These are phyloP conservation scores for Tolmerus cingulatus DNA, from an alignment of 2,888 invertebrate genomes.

Conservation along the genomic window DNA sequence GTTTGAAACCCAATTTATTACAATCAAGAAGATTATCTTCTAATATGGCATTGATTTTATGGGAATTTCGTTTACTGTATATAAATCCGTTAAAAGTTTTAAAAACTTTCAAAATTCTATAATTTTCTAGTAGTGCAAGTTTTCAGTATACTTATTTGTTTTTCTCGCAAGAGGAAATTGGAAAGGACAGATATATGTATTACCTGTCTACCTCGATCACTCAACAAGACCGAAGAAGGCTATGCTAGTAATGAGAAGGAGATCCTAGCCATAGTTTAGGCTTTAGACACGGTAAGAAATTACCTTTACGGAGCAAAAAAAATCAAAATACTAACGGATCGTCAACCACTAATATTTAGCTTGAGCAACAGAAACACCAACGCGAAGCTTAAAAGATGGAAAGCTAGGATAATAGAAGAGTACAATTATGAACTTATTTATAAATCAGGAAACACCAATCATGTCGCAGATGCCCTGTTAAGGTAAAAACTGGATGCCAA, in stretches of 20 bases:
- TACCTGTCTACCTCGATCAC: background rate
- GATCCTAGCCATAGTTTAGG: background rate
- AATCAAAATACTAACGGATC: background rate
- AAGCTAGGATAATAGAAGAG: background rate
- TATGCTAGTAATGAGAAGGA: background rate
- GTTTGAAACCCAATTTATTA: no score
- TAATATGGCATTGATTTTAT: no score
- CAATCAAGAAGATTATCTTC: no score
- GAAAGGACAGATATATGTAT: background rate
- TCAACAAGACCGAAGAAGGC: background rate
- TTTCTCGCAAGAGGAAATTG: background rate
- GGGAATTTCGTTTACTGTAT: no score
- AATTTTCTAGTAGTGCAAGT: no score
- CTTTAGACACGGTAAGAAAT: background rate
- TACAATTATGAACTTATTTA: background rate
- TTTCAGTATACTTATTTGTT: no score
- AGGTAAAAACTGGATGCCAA: background rate
- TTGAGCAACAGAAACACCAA: background rate
- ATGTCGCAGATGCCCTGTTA: background rate
- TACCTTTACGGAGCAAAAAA: background rate
- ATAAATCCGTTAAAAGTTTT: no score
- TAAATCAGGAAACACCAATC: background rate
- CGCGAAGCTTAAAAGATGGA: background rate
- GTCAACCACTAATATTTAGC: background rate
- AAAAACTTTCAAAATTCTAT: no score